Base-by-base conservation (phyloP, 2,113 vertebrate species). In the Oncorhynchus gorbuscha region DNA sequence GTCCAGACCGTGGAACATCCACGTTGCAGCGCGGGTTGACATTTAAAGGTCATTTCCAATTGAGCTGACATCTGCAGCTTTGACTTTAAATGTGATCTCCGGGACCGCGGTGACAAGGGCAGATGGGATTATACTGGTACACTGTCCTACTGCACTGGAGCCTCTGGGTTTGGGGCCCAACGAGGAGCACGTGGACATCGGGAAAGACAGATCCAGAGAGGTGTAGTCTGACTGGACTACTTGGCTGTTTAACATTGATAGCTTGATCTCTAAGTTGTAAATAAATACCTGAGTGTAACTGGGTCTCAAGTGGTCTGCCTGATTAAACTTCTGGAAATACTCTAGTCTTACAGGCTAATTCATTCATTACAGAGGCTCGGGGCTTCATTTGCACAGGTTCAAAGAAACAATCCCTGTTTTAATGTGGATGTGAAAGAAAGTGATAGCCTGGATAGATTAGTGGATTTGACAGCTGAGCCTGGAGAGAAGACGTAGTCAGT, bases 361-460 rank as follows among this genome's bases (percentile, higher is more conserved):
- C 68, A 55, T 75, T 72, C 30, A 75, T 20, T 55, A 73, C 66
- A 78, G 67, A 39, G 68, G 70, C 64, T 77, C 59, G 51, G 51
- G 39, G 28, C 74, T 74, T 70, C 1, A 9, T 62, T 71, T 32
- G 20, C 72, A 48, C 68, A 64, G 39, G 35, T 69, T 78, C 32
- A 64, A 80, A 65, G 68, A 71, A 78, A 45, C 28, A 55, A 51
- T 67, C 22, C 26, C 22, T 78, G 28, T 65, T 75, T 22, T 76
- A 30, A 48, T 72, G 28, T 48, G n/a, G n/a, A 18, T 62, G 4
- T 81, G 69, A 83, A 82, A 84, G 76, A 62, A 55, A 55, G 51
- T 16, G 77, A 85, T 86, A 79, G 67, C 82, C 73, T 82, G 64
- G 28, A 75, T 73, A 81, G 85, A 84, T 82, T 75, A 72, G 64